Evolutionary conservation across 2,113 vertebrate genomes (phyloP).

Genomic region (Psilopogon haemacephalus): DNA sequence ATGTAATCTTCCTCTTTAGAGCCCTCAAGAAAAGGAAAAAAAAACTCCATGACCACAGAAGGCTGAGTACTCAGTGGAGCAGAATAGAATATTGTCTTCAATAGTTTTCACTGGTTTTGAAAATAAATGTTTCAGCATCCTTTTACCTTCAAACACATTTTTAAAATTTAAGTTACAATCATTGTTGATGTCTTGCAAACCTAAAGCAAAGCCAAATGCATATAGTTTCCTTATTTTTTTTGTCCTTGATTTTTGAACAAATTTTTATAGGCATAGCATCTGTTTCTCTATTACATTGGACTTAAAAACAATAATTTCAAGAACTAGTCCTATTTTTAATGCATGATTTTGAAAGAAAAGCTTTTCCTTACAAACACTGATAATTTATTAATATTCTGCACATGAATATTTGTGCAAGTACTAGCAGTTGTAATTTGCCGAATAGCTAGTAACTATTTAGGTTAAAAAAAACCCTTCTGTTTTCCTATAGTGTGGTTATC

Average conservation of each 20-base stretch:
- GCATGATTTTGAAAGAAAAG: constrained; percentile 1
- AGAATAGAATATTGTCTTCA: background rate
- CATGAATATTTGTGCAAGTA: background rate
- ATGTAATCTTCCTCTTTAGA: background rate
- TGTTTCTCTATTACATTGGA: background rate
- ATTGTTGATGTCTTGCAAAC: background rate
- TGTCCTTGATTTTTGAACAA: background rate
- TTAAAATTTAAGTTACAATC: background rate
- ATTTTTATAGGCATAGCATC: background rate
- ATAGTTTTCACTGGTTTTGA: background rate
- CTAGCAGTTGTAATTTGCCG: constrained; percentile 1
- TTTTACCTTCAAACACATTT: background rate
- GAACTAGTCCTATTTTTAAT: background rate
- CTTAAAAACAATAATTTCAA: background rate
- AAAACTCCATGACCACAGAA: background rate
- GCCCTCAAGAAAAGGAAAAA: background rate
- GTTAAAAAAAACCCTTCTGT: background rate
- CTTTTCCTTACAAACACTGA: constrained; percentile 15
- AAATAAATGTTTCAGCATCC: background rate
- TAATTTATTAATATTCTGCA: constrained; percentile 40
- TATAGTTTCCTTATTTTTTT: background rate
- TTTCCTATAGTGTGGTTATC: constrained; percentile 15
- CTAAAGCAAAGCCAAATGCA: background rate
- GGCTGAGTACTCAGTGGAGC: background rate
- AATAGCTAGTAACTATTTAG: constrained; percentile 16